Percentiles rank a stretch among this genome's conserved stretches.
Evolutionary conservation across 1,140 invertebrate genomes (phyloP).

Genomic region (Papilio dardanus): DNA sequence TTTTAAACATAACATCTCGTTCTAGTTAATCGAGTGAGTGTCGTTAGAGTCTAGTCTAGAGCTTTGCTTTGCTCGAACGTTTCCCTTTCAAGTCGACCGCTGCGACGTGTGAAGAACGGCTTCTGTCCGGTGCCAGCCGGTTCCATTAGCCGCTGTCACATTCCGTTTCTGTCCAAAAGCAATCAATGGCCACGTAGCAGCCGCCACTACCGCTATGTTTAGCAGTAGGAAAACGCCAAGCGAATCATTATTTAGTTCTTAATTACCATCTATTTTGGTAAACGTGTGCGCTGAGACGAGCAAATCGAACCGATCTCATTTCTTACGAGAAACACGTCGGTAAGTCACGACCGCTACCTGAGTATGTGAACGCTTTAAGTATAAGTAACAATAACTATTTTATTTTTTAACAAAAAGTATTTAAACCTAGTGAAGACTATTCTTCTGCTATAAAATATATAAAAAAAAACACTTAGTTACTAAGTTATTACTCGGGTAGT

Average conservation of each 20-base stretch:
- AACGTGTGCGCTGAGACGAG: background rate
- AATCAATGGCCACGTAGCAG: background rate
- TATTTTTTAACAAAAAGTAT: no score
- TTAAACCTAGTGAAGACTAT: background rate
- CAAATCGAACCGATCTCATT: background rate
- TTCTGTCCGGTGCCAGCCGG: background rate
- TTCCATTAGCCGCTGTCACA: background rate
- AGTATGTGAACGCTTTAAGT: background rate
- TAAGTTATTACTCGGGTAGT: background rate
- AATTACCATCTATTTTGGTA: background rate
- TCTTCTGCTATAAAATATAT: background rate
- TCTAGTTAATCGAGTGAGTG: background rate
- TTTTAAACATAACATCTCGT: background rate
- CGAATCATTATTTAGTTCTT: background rate
- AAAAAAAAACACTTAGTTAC: background rate
- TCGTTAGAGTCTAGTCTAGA: no score
- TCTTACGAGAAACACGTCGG: background rate
- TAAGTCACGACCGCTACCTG: background rate
- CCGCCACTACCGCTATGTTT: background rate
- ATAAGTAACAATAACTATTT: background rate
- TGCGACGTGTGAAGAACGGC: background rate
- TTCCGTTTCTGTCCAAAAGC: background rate
- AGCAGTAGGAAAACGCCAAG: background rate
- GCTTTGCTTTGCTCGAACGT: background rate
- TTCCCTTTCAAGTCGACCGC: background rate